Conservation (phyloP, 2,888 invertebrate genomes). For the Cyaniris semiargus region DNA sequence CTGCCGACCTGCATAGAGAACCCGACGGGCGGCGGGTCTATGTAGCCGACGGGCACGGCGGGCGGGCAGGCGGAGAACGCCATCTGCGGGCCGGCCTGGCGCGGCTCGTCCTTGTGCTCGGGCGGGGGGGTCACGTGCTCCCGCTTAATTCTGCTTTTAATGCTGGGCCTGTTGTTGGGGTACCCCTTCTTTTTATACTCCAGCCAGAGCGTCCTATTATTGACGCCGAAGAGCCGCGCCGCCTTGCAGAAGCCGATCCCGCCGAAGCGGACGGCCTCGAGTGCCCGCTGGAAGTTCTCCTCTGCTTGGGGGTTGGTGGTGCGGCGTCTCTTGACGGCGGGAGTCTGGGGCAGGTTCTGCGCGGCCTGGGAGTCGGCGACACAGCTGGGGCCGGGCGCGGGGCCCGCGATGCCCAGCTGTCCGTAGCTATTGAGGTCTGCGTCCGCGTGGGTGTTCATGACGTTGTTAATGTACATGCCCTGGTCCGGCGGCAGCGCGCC, state of each 20-base stretch:
- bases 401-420: conserved; percentile 61
- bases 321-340: conserved; percentile 84
- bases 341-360: conserved; percentile 52
- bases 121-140: conserved; percentile 83
- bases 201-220: conserved; percentile 91
- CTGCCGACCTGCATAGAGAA: conserved; percentile 83
- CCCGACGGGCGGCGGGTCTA: conserved; percentile 84
- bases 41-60: conserved; percentile 85
- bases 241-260: conserved; percentile 93
- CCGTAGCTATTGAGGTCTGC: conserved; percentile 67
- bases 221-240: conserved; percentile 90
- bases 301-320: conserved; percentile 89
- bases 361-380: conserved; percentile 55
- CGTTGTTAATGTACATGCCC: conserved; percentile 80
- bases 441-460: conserved; percentile 63
- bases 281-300: conserved; percentile 89
- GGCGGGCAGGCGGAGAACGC: conserved; percentile 83
- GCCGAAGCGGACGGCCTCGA: conserved; percentile 90
- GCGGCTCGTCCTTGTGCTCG: conserved; percentile 71
- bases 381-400: conserved; percentile 65
- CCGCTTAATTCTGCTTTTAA: conserved; percentile 87
- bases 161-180: conserved; percentile 88
- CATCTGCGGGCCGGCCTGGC: conserved; percentile 63
- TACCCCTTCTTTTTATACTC: conserved; percentile 92
- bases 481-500: conserved; percentile 79